phyloP scores from a whole-genome alignment of 2,113 vertebrate genomes.

The Centropristis striata region DNA sequence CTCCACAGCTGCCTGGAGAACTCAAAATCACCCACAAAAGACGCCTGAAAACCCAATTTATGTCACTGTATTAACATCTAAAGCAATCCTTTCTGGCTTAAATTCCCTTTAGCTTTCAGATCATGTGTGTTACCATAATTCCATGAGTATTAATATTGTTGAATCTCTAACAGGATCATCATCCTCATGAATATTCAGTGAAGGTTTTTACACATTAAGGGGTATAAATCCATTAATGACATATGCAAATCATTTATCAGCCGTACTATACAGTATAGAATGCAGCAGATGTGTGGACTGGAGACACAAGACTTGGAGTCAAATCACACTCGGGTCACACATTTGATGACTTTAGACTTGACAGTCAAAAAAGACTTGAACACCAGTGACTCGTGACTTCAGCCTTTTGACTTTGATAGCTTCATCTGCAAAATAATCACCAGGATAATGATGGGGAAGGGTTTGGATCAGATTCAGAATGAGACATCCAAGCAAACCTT shows the following conservation, averaged over 20 bases:
- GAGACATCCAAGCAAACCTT: no score
- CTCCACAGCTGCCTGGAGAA: conserved; percentile 38
- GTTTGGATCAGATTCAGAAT: no score
- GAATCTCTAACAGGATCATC: background rate
- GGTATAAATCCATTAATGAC: conserved; percentile 4
- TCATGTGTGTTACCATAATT: conserved; percentile 9
- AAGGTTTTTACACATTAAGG: conserved; percentile 16
- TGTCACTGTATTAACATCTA: background rate
- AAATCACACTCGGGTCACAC: no score
- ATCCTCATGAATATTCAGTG: conserved; percentile 18
- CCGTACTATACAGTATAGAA: background rate
- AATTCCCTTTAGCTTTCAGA: background rate
- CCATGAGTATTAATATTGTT: conserved; percentile 2
- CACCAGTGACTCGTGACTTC: no score
- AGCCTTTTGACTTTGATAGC: no score
- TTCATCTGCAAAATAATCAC: no score
- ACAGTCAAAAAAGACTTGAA: no score
- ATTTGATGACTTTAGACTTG: no score
- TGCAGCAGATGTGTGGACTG: no score
- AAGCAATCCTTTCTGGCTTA: background rate
- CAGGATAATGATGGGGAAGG: no score
- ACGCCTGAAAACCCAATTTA: conserved; percentile 4
- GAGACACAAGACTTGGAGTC: no score
- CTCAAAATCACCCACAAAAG: conserved; percentile 20
- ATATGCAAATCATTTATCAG: background rate